phyloP scores from a whole-genome alignment of 2,797 vertebrate species.

The Danio choprae region DNA sequence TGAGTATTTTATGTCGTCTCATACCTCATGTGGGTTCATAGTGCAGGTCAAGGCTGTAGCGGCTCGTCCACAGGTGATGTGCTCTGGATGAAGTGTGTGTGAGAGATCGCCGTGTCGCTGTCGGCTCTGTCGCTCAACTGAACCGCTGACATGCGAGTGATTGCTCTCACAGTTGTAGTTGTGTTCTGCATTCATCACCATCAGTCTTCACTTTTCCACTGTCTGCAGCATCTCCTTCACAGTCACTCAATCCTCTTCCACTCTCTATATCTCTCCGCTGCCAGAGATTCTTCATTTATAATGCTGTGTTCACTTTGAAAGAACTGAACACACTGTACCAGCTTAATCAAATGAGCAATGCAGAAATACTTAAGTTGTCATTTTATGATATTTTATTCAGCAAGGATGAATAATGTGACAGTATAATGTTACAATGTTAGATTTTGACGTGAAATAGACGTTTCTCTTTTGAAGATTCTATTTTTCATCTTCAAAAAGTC shows the following conservation, averaged over 20 bases:
- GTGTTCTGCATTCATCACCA: slow-evolving; percentile 29
- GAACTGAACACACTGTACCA: background rate
- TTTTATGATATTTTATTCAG: background rate
- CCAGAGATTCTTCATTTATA: slow-evolving; percentile 19
- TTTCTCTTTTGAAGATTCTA: background rate
- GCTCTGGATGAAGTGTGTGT: background rate
- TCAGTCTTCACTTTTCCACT: slow-evolving; percentile 25
- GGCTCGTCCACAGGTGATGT: slow-evolving; percentile 7
- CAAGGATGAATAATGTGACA: background rate
- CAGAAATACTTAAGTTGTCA: background rate
- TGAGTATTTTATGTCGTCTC: slow-evolving; percentile 13
- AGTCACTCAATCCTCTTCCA: slow-evolving; percentile 21
- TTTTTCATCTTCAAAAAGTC: background rate
- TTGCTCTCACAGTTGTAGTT: slow-evolving; percentile 36
- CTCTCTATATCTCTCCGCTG: slow-evolving; percentile 25
- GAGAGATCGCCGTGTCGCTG: slow-evolving; percentile 11
- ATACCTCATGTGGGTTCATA: slow-evolving; percentile 49
- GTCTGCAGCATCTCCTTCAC: background rate
- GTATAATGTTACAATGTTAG: background rate
- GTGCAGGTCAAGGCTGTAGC: slow-evolving; percentile 41
- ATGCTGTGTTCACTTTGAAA: slow-evolving; percentile 1
- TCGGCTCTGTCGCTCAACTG: slow-evolving; percentile 36
- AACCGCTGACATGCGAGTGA: slow-evolving; percentile 40
- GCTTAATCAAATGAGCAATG: slow-evolving; percentile 18
- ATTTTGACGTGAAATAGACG: background rate